Base-by-base conservation (phyloP, 2,113 vertebrate genomes). In the Mobula birostris region DNA sequence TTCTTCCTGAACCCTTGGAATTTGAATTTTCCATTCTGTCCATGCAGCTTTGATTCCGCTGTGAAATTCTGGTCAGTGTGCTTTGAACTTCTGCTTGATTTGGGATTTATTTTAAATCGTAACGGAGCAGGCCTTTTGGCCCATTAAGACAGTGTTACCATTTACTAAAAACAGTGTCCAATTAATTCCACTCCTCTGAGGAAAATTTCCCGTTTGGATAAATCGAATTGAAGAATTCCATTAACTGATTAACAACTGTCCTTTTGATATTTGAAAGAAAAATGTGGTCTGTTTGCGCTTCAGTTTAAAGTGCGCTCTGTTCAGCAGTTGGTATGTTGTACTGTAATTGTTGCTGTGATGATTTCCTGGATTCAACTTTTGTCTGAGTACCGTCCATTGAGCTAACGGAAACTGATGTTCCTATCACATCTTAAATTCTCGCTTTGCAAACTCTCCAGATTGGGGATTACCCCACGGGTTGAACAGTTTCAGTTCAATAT, bases 321-420 rank as follows among this genome's bases (percentile, higher is more conserved):
- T 66, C 19, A 21, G 36, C 21, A 15, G 24, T 70, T 32, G 66
- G 29, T n/a, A 36, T 92, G 68, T 92, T 68, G n/a, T 36, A 91
- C 32, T 91, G 36, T 92, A 70, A 70, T 70, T 92, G 66, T 92
- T 92, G 32, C 36, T 74, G 68, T 93, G 68, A 72, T 36, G 19
- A 32, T 76, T 93, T 76, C 70, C 70, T 74, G 40, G 29, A 74
- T 93, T 56, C 24, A 68, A 92, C 90, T 92, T 92, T 93, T 93
- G 36, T 74, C 70, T 74, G 32, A 74, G 48, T 93, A 48, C 21
- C 6, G 68, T 27, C 68, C 72, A 70, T 29, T 74, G 91, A 36
- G 91, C 56, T 1, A 48, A 48, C 66, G 32, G 36, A 72, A n/a
- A 70, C 66, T 17, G 7, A 68, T 56, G 27, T 8, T 56, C 21